Conservation (phyloP, 2,888 invertebrate genomes). For the Macrosiphum euphorbiae region DNA sequence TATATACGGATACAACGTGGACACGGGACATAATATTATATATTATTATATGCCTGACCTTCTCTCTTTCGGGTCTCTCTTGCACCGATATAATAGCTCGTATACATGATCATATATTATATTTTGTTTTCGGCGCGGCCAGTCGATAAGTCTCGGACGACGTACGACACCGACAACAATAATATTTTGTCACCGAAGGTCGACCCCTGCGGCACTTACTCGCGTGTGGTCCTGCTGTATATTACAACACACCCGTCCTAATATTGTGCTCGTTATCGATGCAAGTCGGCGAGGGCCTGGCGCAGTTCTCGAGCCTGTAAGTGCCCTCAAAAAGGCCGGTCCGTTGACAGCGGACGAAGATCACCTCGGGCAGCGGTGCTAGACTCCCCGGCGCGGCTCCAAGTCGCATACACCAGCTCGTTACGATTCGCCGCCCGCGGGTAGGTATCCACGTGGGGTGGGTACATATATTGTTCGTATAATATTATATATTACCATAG, state of each 20-base stretch:
- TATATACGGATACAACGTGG: too few relatives aligned
- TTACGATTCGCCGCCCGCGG: not conserved
- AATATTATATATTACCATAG: too few relatives aligned
- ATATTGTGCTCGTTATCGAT: not conserved
- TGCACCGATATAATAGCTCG: too few relatives aligned
- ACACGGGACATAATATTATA: too few relatives aligned
- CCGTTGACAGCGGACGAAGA: not conserved
- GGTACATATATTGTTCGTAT: not conserved
- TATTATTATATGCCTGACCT: too few relatives aligned
- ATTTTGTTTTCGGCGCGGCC: too few relatives aligned
- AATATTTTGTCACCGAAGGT: constrained; percentile 1
- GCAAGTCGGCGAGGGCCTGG: not conserved
- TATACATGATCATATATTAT: too few relatives aligned
- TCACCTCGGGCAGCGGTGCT: not conserved
- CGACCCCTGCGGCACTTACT: not conserved
- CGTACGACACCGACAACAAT: not conserved
- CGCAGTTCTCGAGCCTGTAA: not conserved
- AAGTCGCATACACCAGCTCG: not conserved
- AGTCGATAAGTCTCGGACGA: too few relatives aligned
- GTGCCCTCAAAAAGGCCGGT: not conserved
- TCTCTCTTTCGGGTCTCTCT: too few relatives aligned
- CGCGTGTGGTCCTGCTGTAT: not conserved
- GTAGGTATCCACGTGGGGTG: not conserved
- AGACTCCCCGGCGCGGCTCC: constrained; percentile 7
- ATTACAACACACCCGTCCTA: not conserved